Base-by-base conservation (phyloP, 2,888 invertebrate species). In the Endomychus coccineus region DNA sequence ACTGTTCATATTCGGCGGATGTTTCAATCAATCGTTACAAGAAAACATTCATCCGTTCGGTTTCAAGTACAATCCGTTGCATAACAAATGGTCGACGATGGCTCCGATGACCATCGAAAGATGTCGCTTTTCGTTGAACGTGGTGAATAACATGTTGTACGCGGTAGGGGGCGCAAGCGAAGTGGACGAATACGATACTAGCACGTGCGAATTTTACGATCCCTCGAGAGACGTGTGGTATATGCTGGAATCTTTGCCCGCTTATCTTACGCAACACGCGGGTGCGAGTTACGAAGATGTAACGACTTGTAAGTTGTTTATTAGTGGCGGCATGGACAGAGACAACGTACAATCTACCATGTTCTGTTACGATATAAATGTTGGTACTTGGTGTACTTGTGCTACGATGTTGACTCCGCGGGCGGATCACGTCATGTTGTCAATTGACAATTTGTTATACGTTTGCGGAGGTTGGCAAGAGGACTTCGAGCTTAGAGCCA, bases 1-100 rank as follows among this genome's bases (percentile, higher is more conserved):
- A 50, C 64, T 83, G 9, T 83, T 76, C 52, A 73, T 82, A 3
- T 74, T 81, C 9, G 83, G 82, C 9, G 83, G 82, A 1, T 80
- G 81, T 47, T 82, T 80, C 52, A 80, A 81, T 59, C 77, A 78
- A 30, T 73, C 71, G 16, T 59, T 80, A 33, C 70, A 75, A 59
- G 82, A 83, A 62, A 76, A 79, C 49, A 76, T 80, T 34, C 82
- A 82, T 64, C 79, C 80, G 0, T 82, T 80, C 57, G 81, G 81
- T 0, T 82, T 82, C 56, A 71, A 75, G 40, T 66, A 61, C 42
- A 61, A 58, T 42, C 78, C 82, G 0, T 62, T 72, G 15, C 69
- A 68, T 15, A 71, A 78, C 51, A 71, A 73, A 43, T 83, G 83
- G 83, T 69, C 70, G 4, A 78, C 77, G 3, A 78, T 82, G 53